Base-by-base conservation (phyloP, 2,113 vertebrate genomes). In the Leucosticte australis region DNA sequence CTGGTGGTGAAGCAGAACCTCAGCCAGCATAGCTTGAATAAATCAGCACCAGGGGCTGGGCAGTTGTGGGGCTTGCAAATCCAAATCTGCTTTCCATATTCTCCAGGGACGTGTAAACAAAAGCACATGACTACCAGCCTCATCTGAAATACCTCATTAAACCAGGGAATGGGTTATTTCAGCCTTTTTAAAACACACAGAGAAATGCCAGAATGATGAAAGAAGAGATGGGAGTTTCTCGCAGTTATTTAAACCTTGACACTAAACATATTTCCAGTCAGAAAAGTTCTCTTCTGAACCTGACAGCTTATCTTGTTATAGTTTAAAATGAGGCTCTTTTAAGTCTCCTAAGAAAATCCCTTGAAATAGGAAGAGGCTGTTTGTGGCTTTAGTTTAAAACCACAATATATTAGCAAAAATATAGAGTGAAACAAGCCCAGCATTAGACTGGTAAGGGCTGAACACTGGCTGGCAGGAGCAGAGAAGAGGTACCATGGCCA, bases 71-170 rank as follows among this genome's bases (percentile, higher is more conserved):
- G 59, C 71, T 87, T 79, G 57, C 87, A 83, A 90, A 94, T 33
- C 82, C 75, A 77, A 94, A 74, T 65, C 87, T 69, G 75, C 84
- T 75, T 63, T 83, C 87, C 68, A 10, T 85, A 67, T 56, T 83
- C 92, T 86, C 90, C 85, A 86, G 85, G 85, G 96, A 94, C 0
- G 6, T 86, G 95, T 95, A 83, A 95, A 93, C 94, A 92, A 80
- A 85, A 87, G 90, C 94, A 95, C 87, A 46, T 80, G 90, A 93
- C 83, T 90, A 42, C 59, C 87, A 83, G 75, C 64, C 71, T 83
- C 90, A 83, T 83, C 84, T 92, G 84, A 91, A 93, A 95, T 79
- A 89, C 90, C 91, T 96, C 94, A 95, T 95, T 96, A 94, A 94
- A 85, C 84, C 89, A 78, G 92, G 87, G 47, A 95, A 83, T 4